A percentile compares a stretch with the other conserved stretches of the same genome.
phyloP scores from a whole-genome alignment of 2,888 invertebrate species.

The Tetheella fluctuosa region DNA sequence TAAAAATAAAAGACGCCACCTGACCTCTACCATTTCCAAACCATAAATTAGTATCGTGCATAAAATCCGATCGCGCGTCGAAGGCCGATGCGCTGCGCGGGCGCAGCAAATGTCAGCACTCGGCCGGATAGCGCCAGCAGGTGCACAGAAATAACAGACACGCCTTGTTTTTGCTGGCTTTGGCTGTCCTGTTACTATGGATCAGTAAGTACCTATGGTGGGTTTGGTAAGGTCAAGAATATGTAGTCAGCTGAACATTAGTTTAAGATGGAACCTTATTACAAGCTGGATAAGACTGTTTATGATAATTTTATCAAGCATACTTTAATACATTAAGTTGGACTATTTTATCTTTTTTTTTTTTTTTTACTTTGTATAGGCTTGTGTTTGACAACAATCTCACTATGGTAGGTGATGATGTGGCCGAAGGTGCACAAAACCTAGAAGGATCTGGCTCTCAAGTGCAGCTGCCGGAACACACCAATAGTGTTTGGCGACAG shows the following conservation, averaged over 20 bases:
- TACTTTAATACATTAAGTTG: too few relatives aligned
- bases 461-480: too few relatives aligned
- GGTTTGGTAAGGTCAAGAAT: conserved; percentile 6
- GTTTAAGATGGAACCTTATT: not conserved
- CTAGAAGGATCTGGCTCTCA: too few relatives aligned
- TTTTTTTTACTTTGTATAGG: too few relatives aligned
- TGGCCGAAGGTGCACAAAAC: too few relatives aligned
- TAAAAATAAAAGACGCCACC: conserved; percentile 13
- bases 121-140: conserved; percentile 28
- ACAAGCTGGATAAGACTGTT: not conserved
- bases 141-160: conserved; percentile 48
- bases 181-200: conserved; percentile 17
- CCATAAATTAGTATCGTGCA: conserved; percentile 26
- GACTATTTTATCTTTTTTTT: too few relatives aligned
- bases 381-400: too few relatives aligned
- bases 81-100: conserved; percentile 25
- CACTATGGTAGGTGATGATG: too few relatives aligned
- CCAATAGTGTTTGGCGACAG: too few relatives aligned
- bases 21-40: conserved; percentile 43
- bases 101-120: conserved; percentile 44
- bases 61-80: conserved; percentile 44
- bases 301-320: too few relatives aligned
- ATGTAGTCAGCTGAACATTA: not conserved
- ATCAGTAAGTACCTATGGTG: not conserved
- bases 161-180: conserved; percentile 22